phyloP scores from a whole-genome alignment of 2,113 vertebrate genomes.

The Crotalus tigris region DNA sequence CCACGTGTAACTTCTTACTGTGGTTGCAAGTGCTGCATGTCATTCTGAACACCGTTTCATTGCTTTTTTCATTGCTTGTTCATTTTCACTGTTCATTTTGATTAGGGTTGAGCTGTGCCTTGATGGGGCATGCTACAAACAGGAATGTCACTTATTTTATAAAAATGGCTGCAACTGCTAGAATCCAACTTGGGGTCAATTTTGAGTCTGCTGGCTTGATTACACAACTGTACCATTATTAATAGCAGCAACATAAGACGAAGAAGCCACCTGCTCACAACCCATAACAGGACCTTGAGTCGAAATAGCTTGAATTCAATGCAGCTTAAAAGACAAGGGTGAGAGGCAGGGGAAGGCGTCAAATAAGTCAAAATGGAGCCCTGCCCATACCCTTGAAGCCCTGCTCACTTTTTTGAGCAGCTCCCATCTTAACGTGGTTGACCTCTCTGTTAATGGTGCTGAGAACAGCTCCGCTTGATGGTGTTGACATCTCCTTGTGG shows the following conservation, averaged over 20 bases:
- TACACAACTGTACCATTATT: not conserved
- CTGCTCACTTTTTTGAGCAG: not conserved
- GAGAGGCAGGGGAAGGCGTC: not conserved
- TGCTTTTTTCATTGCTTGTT: not conserved
- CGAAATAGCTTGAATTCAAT: not conserved
- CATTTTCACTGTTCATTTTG: not conserved
- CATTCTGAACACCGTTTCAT: not conserved
- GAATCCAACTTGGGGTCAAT: not conserved
- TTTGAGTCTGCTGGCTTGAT: not conserved
- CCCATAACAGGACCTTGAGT: no score
- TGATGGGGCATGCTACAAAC: not conserved
- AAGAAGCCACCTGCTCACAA: not conserved
- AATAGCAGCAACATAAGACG: not conserved
- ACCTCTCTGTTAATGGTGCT: not conserved
- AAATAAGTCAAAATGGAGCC: not conserved
- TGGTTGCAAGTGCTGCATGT: no score
- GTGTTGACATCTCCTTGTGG: not conserved
- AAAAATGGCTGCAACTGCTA: not conserved
- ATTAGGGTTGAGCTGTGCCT: not conserved
- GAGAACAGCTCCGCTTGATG: not conserved
- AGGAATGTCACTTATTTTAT: not conserved
- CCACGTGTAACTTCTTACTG: no score
- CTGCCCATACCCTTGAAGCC: not conserved
- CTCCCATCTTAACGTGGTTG: not conserved
- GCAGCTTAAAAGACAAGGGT: not conserved